A percentile compares a stretch with the other conserved stretches of the same genome.
phyloP scores from a whole-genome alignment of 2,113 vertebrate genomes.

The Plotosus lineatus region DNA sequence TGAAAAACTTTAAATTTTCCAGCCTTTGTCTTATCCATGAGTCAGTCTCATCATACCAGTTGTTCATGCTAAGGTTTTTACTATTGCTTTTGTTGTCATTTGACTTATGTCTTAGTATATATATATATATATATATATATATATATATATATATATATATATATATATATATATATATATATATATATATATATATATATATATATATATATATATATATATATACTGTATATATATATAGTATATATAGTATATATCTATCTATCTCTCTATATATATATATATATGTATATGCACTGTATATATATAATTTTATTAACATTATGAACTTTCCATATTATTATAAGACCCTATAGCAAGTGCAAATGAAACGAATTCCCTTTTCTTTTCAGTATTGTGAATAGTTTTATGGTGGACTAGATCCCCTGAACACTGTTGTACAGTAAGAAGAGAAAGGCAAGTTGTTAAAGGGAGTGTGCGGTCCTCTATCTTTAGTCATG shows the following conservation, averaged over 20 bases:
- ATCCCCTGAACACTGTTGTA: constrained; percentile 10
- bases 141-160: too few species aligned
- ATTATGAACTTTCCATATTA: background rate
- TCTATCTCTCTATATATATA: too few species aligned
- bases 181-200: too few species aligned
- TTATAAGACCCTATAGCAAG: background rate
- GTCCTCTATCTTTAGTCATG: constrained; percentile 74
- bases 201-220: too few species aligned
- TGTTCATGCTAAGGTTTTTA: constrained; percentile 8
- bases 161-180: too few species aligned
- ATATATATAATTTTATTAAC: too few species aligned
- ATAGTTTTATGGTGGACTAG: background rate
- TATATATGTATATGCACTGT: too few species aligned
- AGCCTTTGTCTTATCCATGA: constrained; percentile 22
- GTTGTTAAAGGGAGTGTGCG: constrained; percentile 29
- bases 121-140: too few species aligned
- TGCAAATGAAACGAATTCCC: background rate
- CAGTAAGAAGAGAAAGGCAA: constrained; percentile 31
- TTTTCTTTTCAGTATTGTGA: background rate
- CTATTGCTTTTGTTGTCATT: background rate
- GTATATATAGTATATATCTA: too few species aligned
- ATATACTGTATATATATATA: too few species aligned
- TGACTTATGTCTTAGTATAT: too few species aligned
- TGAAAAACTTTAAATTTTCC: constrained; percentile 5
- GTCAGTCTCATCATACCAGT: constrained; percentile 32